Evolutionary conservation across 23 tunicate species (phyloP).

Genomic region (Corella eumyota): DNA sequence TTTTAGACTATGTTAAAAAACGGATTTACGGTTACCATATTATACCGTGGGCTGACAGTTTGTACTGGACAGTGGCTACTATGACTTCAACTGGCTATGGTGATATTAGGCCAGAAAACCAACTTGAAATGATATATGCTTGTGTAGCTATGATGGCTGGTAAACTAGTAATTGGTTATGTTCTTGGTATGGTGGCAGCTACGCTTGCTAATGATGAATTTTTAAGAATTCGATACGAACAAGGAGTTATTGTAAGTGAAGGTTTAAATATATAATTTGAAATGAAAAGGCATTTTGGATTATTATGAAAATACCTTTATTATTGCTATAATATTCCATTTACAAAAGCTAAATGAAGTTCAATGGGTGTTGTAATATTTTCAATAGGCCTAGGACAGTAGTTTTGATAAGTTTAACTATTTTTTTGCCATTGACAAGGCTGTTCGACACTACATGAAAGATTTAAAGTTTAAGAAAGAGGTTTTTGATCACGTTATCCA

Average conservation of each 20-base stretch:
- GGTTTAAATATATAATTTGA: too few species aligned
- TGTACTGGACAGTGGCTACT: slow-evolving; percentile 84
- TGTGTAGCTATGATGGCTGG: slow-evolving; percentile 73
- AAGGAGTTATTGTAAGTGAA: slow-evolving; percentile 71
- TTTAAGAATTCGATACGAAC: slow-evolving; percentile 67
- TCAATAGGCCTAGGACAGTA: too few species aligned
- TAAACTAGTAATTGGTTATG: slow-evolving; percentile 70
- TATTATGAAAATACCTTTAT: too few species aligned
- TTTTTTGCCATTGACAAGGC: too few species aligned
- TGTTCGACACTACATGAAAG: slow-evolving; percentile 69
- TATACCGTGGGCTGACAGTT: slow-evolving; percentile 64
- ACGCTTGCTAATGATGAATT: slow-evolving; percentile 85
- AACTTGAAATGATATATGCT: slow-evolving; percentile 49
- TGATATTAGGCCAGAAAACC: slow-evolving; percentile 66
- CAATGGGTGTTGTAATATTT: too few species aligned
- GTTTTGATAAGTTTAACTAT: too few species aligned
- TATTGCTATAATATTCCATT: too few species aligned
- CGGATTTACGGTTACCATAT: slow-evolving; percentile 16
- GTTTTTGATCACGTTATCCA: slow-evolving; percentile 56
- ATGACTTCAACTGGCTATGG: slow-evolving; percentile 94
- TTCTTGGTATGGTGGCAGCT: slow-evolving; percentile 87
- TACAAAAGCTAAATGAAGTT: too few species aligned
- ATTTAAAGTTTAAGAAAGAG: slow-evolving; percentile 46
- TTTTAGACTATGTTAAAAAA: slow-evolving; percentile 38
- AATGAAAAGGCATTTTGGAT: too few species aligned